Conservation (phyloP, 2,888 invertebrate species). For the Parascotia fuliginaria region DNA sequence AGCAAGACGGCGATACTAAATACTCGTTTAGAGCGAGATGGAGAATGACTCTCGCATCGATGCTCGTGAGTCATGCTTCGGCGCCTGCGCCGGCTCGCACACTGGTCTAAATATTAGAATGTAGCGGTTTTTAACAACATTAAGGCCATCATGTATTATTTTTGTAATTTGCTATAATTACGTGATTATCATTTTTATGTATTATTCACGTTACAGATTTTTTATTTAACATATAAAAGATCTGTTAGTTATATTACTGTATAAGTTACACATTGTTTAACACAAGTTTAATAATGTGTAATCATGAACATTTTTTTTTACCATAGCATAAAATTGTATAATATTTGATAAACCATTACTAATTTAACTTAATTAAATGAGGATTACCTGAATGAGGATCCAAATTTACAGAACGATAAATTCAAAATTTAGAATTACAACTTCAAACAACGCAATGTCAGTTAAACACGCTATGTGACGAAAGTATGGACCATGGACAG, state of each 20-base stretch:
- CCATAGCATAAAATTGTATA: not conserved
- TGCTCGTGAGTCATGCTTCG: conserved; percentile 74
- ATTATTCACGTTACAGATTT: too few relatives aligned
- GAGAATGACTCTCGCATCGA: conserved; percentile 53
- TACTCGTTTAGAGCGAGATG: conserved; percentile 67
- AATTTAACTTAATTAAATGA: too few relatives aligned
- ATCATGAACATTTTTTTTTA: not conserved
- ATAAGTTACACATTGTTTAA: too few relatives aligned
- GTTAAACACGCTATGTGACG: conserved; percentile 31
- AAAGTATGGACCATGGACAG: conserved; percentile 49
- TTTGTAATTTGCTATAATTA: not conserved
- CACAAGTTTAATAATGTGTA: not conserved
- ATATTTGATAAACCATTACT: too few relatives aligned
- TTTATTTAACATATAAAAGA: too few relatives aligned
- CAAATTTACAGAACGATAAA: not conserved
- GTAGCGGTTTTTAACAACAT: conserved; percentile 18
- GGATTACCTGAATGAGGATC: too few relatives aligned
- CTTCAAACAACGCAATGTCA: not conserved
- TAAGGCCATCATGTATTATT: not conserved
- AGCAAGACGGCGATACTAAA: conserved; percentile 46
- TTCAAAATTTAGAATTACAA: not conserved
- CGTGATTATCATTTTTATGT: too few relatives aligned
- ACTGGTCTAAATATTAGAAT: conserved; percentile 34
- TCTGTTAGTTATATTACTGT: not conserved
- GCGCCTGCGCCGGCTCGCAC: conserved; percentile 56